Percentiles rank a stretch among this genome's conserved stretches.
These are phyloP conservation scores for Nyctibius bracteatus DNA, from an alignment of 2,113 vertebrate genomes.

Conservation along the genomic window DNA sequence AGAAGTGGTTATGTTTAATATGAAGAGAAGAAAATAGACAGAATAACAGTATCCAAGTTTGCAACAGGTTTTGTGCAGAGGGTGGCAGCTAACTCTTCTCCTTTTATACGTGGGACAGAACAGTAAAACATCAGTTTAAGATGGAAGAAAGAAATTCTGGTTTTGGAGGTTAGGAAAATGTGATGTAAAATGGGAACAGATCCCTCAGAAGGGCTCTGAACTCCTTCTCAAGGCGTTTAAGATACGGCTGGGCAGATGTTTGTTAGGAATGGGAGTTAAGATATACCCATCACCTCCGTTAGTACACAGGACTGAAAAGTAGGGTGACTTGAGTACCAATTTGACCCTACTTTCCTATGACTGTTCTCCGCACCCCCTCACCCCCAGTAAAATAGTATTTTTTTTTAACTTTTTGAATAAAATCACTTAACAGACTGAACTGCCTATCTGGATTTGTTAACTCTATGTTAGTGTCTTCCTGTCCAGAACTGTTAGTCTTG, in stretches of 20 bases:
- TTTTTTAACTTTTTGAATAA: neutral
- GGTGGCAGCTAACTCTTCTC: neutral
- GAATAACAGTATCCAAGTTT: neutral
- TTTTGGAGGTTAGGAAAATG: neutral
- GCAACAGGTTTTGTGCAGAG: neutral
- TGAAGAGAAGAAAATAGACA: neutral
- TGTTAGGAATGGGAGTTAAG: neutral
- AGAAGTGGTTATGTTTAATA: neutral
- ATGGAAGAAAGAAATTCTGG: neutral
- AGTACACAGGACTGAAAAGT: neutral
- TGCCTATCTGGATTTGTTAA: neutral
- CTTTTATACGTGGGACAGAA: neutral
- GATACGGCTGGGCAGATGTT: neutral
- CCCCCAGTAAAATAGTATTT: neutral
- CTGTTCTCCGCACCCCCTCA: neutral
- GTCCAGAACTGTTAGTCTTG: neutral
- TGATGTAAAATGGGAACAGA: neutral
- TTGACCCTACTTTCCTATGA: neutral
- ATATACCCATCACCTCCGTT: neutral
- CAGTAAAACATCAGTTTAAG: neutral
- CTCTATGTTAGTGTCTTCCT: neutral
- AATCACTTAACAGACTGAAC: neutral
- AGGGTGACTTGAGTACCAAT: neutral
- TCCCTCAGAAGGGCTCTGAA: neutral
- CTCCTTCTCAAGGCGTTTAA: neutral